Percentiles rank a stretch among this genome's conserved stretches.
These are phyloP conservation scores for Monochamus saltuarius DNA, from an alignment of 1,140 invertebrate species.

Conservation along the genomic window DNA sequence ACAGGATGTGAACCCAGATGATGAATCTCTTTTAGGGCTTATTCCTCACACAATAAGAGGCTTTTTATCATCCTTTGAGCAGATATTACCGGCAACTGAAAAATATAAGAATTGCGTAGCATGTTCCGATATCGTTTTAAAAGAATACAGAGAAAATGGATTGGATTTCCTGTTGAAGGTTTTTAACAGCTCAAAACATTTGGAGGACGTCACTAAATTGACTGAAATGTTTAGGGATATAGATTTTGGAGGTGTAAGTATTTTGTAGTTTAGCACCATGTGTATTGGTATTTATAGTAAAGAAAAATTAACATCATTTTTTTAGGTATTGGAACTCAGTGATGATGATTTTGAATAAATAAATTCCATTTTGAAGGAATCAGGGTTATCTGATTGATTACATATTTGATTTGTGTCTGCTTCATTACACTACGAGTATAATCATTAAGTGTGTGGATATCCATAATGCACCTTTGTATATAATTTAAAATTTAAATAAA, in stretches of 20 bases:
- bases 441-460: too few relatives aligned
- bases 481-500: too few relatives aligned
- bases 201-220: slow-evolving; percentile 87
- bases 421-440: background rate
- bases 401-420: background rate
- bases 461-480: too few relatives aligned
- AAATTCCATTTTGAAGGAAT: background rate
- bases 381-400: background rate
- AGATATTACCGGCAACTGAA: slow-evolving; percentile 76
- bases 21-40: slow-evolving; percentile 73
- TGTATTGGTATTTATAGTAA: too few relatives aligned
- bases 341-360: slow-evolving; percentile 24
- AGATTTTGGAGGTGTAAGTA: slow-evolving; percentile 52
- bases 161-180: slow-evolving; percentile 81
- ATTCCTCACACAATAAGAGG: slow-evolving; percentile 94
- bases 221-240: slow-evolving; percentile 69
- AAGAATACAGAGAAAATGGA: slow-evolving; percentile 66
- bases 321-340: slow-evolving; percentile 32
- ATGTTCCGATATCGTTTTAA: slow-evolving; percentile 73
- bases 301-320: slow-evolving; percentile 8
- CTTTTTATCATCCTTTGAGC: slow-evolving; percentile 79
- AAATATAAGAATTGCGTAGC: slow-evolving; percentile 91
- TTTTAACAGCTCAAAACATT: slow-evolving; percentile 79
- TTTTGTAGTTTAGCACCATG: background rate
- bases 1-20: slow-evolving; percentile 46